Percentiles rank a stretch among this genome's conserved stretches.
These are phyloP conservation scores for Coelinius sp. DNA, from an alignment of 2,888 invertebrate species.

Conservation along the genomic window DNA sequence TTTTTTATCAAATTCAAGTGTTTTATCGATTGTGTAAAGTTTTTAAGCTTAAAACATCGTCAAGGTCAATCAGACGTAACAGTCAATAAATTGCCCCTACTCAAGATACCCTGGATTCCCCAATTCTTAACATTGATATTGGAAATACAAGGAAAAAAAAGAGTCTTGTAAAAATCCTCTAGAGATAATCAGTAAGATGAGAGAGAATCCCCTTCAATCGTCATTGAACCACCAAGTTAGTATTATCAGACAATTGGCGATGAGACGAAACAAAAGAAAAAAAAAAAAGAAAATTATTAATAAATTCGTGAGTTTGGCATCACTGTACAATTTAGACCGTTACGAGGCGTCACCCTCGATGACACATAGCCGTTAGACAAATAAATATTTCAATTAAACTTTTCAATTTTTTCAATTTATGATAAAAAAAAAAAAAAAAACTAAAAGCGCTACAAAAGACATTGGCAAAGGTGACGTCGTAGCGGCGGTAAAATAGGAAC, in stretches of 20 bases:
- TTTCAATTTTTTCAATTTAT: slow-evolving; percentile 30
- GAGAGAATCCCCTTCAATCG: slow-evolving; percentile 46
- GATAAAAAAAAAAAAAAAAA: slow-evolving; percentile 24
- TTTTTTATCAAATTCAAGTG: slow-evolving; percentile 19
- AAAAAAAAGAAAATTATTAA: slow-evolving; percentile 44
- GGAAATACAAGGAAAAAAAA: neutral
- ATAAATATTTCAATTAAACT: slow-evolving; percentile 27
- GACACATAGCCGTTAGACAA: slow-evolving; percentile 22
- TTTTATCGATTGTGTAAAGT: slow-evolving; percentile 15
- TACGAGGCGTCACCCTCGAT: slow-evolving; percentile 51
- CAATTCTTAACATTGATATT: neutral
- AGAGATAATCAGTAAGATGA: neutral
- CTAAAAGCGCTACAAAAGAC: slow-evolving; percentile 23
- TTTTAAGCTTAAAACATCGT: slow-evolving; percentile 8
- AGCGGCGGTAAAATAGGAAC: slow-evolving; percentile 32
- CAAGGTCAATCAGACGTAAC: neutral
- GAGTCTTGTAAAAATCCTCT: neutral
- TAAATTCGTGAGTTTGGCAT: slow-evolving; percentile 65
- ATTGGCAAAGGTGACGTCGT: slow-evolving; percentile 35
- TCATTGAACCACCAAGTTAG: slow-evolving; percentile 59
- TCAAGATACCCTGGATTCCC: neutral
- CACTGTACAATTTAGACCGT: slow-evolving; percentile 64
- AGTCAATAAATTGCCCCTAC: neutral
- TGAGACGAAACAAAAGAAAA: slow-evolving; percentile 56
- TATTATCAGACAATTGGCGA: slow-evolving; percentile 63